phyloP scores from a whole-genome alignment of 2,797 vertebrate genomes.

The Clarias platycephalus region DNA sequence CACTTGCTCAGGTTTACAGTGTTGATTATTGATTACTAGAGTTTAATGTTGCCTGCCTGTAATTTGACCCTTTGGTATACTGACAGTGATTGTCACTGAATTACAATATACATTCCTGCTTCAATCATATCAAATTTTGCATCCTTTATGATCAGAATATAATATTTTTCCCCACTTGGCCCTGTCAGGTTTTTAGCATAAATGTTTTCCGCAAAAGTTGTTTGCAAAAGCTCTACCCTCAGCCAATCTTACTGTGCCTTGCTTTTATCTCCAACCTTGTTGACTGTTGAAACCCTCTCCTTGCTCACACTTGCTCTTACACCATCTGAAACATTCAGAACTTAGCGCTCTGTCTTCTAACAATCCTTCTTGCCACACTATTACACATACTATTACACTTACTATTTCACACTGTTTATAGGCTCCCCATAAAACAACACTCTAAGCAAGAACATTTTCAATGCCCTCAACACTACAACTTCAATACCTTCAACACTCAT shows the following conservation, averaged over 20 bases:
- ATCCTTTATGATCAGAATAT: too few species aligned
- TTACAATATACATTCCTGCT: neutral
- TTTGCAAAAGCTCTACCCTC: neutral
- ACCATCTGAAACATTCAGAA: neutral
- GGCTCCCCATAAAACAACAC: neutral
- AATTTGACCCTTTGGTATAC: neutral
- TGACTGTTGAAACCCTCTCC: neutral
- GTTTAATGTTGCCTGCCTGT: neutral
- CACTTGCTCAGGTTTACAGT: too few species aligned
- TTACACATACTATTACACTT: conserved; percentile 3
- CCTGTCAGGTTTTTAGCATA: neutral
- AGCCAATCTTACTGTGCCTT: neutral
- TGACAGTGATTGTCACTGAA: neutral
- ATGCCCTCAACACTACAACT: neutral
- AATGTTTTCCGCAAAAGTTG: neutral
- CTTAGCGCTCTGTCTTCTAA: neutral
- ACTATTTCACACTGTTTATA: neutral
- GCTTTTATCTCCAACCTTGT: neutral
- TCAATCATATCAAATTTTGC: neutral
- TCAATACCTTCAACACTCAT: neutral
- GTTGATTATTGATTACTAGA: neutral
- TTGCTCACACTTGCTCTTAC: neutral
- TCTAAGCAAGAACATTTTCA: neutral
- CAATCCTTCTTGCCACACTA: neutral
- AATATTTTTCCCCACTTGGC: neutral